Base-by-base conservation (phyloP, 2,797 vertebrate genomes). In the Parambassis ranga region DNA sequence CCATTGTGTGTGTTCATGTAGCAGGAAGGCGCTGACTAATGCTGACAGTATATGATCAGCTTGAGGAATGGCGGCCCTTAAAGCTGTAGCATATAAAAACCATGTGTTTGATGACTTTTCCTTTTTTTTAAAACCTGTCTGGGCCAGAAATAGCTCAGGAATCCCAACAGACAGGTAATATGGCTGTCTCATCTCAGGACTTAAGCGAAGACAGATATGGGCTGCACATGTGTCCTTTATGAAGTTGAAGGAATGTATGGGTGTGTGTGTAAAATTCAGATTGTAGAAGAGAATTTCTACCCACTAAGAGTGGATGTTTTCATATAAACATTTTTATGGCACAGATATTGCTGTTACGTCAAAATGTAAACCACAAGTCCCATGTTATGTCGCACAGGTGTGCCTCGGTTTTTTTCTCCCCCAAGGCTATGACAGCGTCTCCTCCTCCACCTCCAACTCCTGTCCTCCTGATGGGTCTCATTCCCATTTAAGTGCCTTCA, bases 151-250 rank as follows among this genome's bases (percentile, higher is more conserved):
- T 67, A 82, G 46, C 55, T 26, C 47, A 58, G 48, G 70, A 84
- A 81, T 87, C 79, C 71, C 71, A 60, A 20, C 50, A 39, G 81
- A 78, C 66, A 71, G 70, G 76, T 84, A 48, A 79, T 62, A 64
- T 62, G 15, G 37, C 63, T 44, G 37, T 24, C 47, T 74, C 59
- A 32, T 71, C 59, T 42, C 37, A 38, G 59, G 28, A 59, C 42
- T 58, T 75, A 72, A 71, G 70, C 42, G 47, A 52, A 66, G 67
- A 44, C 55, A 28, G 9, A n/a, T n/a, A n/a, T n/a, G n/a, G n/a
- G n/a, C n/a, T n/a, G n/a, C 6, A 31, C 3, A 8, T 22, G 35
- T 20, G 33, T n/a, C n/a, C n/a, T n/a, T n/a, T n/a, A n/a, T n/a
- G n/a, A n/a, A n/a, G n/a, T n/a, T n/a, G n/a, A n/a, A n/a, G n/a